A percentile compares a stretch with the other conserved stretches of the same genome.
Evolutionary conservation across 2,797 vertebrate genomes (phyloP).

Genomic region (Artibeus jamaicensis): DNA sequence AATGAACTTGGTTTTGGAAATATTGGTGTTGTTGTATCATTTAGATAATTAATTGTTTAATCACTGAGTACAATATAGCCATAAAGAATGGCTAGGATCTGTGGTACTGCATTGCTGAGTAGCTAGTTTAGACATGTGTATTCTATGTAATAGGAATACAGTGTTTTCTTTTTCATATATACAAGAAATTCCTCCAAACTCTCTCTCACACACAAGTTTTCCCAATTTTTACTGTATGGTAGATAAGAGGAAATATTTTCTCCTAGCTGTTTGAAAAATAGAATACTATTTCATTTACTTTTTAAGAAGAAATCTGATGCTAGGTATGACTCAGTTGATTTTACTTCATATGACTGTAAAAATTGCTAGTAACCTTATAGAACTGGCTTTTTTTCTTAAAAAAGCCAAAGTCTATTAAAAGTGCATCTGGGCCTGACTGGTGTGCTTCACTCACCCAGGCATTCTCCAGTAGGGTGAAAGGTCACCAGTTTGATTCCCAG

Average conservation of each 20-base stretch:
- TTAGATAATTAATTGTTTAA: background rate
- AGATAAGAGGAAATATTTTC: background rate
- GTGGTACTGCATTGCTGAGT: background rate
- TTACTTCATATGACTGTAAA: background rate
- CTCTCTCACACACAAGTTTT: background rate
- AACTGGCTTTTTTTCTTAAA: background rate
- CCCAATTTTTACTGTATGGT: background rate
- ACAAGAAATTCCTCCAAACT: background rate
- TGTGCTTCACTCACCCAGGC: background rate
- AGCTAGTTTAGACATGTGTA: background rate
- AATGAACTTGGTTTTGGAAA: background rate
- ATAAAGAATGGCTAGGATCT: background rate
- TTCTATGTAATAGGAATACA: background rate
- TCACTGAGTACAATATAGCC: background rate
- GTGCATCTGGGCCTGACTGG: background rate
- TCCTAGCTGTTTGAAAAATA: background rate
- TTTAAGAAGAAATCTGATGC: background rate
- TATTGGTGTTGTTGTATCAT: background rate
- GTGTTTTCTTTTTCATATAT: background rate
- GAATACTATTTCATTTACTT: background rate
- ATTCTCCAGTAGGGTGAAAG: background rate
- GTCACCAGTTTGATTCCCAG: background rate
- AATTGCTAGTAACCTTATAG: background rate
- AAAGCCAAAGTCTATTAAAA: background rate
- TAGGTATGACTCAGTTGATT: background rate